phyloP scores from a whole-genome alignment of 1,140 invertebrate genomes.

The Anagrus nilaparvatae region DNA sequence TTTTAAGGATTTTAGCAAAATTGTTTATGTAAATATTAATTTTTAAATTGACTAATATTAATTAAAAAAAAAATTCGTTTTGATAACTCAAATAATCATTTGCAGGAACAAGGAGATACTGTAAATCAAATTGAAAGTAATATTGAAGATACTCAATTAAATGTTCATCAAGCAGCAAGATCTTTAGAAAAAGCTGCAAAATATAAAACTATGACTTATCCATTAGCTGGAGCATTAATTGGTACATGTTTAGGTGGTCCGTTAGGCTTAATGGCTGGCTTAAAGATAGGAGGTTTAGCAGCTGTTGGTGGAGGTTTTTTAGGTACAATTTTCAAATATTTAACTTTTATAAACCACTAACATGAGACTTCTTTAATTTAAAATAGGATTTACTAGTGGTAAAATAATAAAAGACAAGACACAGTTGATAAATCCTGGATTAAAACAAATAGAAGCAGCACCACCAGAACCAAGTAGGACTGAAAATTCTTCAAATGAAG shows the following conservation, averaged over 20 bases:
- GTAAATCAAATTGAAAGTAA: constrained; percentile 47
- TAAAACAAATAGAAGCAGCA: constrained; percentile 26
- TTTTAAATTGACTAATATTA: too few species aligned
- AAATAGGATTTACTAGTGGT: constrained; percentile 51
- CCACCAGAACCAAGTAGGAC: constrained; percentile 6
- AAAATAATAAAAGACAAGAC: constrained; percentile 44
- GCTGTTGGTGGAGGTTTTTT: constrained; percentile 53
- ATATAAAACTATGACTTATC: constrained; percentile 54
- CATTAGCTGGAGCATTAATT: constrained; percentile 58
- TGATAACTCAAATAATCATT: too few species aligned
- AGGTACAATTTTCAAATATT: constrained; percentile 28
- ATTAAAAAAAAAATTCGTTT: too few species aligned
- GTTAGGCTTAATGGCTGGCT: constrained; percentile 54
- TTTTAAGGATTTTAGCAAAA: constrained; percentile 37
- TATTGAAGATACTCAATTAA: constrained; percentile 50
- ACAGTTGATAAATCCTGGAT: background rate
- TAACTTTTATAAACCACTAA: background rate
- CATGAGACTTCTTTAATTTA: constrained; percentile 1
- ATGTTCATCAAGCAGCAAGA: constrained; percentile 51
- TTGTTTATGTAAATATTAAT: constrained; percentile 32
- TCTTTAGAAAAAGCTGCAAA: constrained; percentile 53
- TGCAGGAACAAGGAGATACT: constrained; percentile 53
- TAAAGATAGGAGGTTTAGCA: constrained; percentile 58
- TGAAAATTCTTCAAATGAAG: background rate
- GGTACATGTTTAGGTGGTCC: constrained; percentile 61